Evolutionary conservation across 2,888 invertebrate genomes (phyloP), one percentile per base, ranked within the genome.

Genomic region (Bunonema sp.): DNA sequence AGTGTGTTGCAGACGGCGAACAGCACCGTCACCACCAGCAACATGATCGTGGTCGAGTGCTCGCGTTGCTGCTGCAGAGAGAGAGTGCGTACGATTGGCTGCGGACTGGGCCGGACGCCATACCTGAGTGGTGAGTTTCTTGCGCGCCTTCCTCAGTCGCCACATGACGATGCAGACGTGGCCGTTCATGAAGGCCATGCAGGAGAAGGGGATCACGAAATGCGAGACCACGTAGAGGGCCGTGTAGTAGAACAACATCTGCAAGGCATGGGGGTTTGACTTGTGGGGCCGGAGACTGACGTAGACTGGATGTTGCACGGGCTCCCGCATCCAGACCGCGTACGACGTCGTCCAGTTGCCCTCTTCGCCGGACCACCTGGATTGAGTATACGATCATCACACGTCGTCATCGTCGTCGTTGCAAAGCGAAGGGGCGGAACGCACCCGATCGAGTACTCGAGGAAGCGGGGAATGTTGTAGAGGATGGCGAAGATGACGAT

Each of bases 171-270:
- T 31, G 22, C 37, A 40, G 3, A 54, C 45, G 39, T 52, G 52
- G 5, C 55, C 58, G 42, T 65, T 65, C 32, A 60, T 42, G 22
- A 59, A 45, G 24, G 60, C 51, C 45, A 65, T 51, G 18, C 59
- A 39, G 2, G 58, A 49, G 44, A 65, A 65, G 5, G 65, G 65
- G 24, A 65, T 44, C 31, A 57, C 42, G 37, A 66, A 65, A 34
- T 65, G 65, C 16, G 62, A 61, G 22, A 65, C 35, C 29, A 65
- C 52, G 41, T 61, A 65, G 15, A 56, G 43, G 15, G 49, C 47
- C 8, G 63, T 64, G 44, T 53, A 64, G 42, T 64, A 64, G 37
- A n/a, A n/a, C n/a, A n/a, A n/a, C n/a, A n/a, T n/a, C n/a, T n/a
- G n/a, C n/a, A n/a, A n/a, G n/a, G n/a, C n/a, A n/a, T n/a, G n/a